Evolutionary conservation across 2,888 invertebrate species (phyloP).

Genomic region (Tipula confusa): DNA sequence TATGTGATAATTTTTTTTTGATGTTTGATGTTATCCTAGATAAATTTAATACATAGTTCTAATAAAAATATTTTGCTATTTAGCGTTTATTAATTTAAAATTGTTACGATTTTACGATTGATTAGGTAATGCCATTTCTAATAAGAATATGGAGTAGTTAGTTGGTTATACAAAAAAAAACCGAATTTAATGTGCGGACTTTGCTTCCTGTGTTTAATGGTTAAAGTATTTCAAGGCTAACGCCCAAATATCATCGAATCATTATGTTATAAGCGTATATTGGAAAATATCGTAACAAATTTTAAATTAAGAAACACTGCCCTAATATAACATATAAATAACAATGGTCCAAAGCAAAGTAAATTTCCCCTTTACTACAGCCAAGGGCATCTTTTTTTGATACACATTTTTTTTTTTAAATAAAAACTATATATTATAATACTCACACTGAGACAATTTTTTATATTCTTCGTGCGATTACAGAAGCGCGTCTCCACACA

Average conservation of each 20-base stretch:
- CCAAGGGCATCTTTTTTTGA: neutral
- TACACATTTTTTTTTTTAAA: neutral
- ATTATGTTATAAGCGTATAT: neutral
- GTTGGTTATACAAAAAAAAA: too few relatives aligned
- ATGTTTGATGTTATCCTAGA: neutral
- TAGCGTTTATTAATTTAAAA: neutral
- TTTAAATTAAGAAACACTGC: neutral
- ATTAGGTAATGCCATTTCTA: too few relatives aligned
- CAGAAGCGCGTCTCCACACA: conserved; percentile 20
- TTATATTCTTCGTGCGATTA: conserved; percentile 7
- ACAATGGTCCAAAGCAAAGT: neutral
- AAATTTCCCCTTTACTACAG: neutral
- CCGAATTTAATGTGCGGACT: neutral
- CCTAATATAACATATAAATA: neutral
- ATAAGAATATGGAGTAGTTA: too few relatives aligned
- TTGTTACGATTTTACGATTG: neutral
- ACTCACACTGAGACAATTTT: conserved; percentile 28
- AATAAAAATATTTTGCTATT: neutral
- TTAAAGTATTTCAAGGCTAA: neutral
- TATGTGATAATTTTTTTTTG: neutral
- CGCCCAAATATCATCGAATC: neutral
- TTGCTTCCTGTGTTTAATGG: neutral
- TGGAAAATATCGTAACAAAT: neutral
- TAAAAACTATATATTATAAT: conserved; percentile 5
- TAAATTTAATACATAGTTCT: neutral